Evolutionary conservation across 2,888 invertebrate species (phyloP).

Genomic region (Sinhomidia bicolor): DNA sequence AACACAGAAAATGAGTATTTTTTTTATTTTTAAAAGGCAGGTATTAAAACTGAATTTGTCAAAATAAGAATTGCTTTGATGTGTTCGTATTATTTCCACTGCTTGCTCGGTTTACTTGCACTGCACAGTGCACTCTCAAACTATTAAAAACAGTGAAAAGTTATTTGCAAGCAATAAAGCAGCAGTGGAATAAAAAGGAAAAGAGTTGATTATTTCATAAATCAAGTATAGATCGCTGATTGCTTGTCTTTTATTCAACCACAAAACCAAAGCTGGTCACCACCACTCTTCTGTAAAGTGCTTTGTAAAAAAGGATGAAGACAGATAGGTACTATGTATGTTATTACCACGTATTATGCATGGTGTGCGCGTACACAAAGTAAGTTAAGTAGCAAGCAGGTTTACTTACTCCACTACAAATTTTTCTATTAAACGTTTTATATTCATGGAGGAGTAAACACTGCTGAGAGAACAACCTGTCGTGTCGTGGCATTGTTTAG

Average conservation of each 20-base stretch:
- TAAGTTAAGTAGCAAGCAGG: no score
- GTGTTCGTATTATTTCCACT: not conserved
- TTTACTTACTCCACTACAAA: slow-evolving; percentile 16
- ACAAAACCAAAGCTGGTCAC: slow-evolving; percentile 38
- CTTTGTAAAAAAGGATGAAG: slow-evolving; percentile 17
- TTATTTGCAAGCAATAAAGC: not conserved
- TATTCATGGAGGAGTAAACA: slow-evolving; percentile 55
- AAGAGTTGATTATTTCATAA: slow-evolving; percentile 71
- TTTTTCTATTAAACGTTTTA: slow-evolving; percentile 48
- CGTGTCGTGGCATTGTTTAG: slow-evolving; percentile 73
- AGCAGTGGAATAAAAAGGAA: slow-evolving; percentile 25
- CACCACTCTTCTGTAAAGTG: slow-evolving; percentile 7
- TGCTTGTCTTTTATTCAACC: slow-evolving; percentile 55
- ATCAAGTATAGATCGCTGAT: slow-evolving; percentile 66
- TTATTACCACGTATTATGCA: no score
- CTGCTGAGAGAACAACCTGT: slow-evolving; percentile 33
- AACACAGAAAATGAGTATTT: no score
- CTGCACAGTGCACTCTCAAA: not conserved
- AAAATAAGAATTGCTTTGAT: not conserved
- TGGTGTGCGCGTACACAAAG: no score
- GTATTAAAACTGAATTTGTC: not conserved
- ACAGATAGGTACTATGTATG: not conserved
- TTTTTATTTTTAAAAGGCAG: no score
- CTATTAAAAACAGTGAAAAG: not conserved
- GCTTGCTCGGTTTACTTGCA: not conserved